Percentiles rank a stretch among this genome's conserved stretches.
phyloP scores from a whole-genome alignment of 1,140 invertebrate genomes.

The Nixonia krombeini region DNA sequence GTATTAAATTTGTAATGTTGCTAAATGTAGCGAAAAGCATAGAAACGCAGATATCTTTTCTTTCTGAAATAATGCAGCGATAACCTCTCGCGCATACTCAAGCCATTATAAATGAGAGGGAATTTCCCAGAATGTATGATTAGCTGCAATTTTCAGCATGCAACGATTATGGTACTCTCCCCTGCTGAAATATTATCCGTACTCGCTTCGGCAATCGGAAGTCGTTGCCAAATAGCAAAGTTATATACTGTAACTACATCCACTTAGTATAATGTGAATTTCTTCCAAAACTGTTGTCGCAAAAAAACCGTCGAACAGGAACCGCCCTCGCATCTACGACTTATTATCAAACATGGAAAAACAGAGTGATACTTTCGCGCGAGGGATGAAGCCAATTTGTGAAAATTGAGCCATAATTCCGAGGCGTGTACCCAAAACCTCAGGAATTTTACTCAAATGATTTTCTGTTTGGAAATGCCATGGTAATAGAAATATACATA shows the following conservation, averaged over 20 bases:
- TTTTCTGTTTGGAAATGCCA: no score
- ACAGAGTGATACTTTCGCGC: no score
- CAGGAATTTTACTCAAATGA: no score
- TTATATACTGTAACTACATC: conserved; percentile 41
- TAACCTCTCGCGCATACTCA: neutral
- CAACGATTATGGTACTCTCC: conserved; percentile 36
- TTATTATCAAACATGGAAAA: no score
- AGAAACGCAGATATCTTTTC: conserved; percentile 10
- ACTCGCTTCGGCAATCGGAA: conserved; percentile 38
- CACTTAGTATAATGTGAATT: conserved; percentile 7
- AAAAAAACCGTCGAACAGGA: no score
- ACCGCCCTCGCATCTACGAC: no score
- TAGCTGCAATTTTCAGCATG: conserved; percentile 47
- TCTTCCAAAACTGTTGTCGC: no score
- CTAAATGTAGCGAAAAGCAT: conserved; percentile 10
- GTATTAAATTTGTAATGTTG: neutral
- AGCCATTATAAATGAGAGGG: conserved; percentile 28
- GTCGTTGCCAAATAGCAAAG: conserved; percentile 41
- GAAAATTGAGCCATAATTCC: no score
- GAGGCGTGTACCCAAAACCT: no score
- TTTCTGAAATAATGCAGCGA: neutral
- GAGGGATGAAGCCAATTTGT: no score
- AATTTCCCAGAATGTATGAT: conserved; percentile 40
- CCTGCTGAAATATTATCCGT: conserved; percentile 42
- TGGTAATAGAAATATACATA: no score